Conservation (phyloP, 2,797 vertebrate species). For the Melanotaenia pygmaea region DNA sequence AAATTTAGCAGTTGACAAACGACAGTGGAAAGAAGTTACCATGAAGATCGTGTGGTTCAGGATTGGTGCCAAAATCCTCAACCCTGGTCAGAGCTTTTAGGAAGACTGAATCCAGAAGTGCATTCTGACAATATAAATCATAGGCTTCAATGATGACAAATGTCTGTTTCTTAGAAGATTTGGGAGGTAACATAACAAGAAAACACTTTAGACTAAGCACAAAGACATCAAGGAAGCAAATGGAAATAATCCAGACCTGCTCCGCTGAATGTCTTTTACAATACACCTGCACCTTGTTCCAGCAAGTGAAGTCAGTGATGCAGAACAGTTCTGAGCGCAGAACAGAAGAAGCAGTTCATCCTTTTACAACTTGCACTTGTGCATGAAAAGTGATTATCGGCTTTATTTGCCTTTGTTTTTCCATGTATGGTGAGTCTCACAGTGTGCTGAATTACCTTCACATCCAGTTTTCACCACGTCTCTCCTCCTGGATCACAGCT, state of each 20-base stretch:
- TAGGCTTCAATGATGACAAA: constrained; percentile 39
- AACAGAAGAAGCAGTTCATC: no score
- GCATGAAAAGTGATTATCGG: no score
- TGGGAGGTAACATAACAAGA: constrained; percentile 1
- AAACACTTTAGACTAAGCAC: constrained; percentile 2
- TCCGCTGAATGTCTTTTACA: constrained; percentile 29
- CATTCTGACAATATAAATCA: constrained; percentile 9
- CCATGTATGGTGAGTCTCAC: neutral
- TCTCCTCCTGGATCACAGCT: constrained; percentile 29
- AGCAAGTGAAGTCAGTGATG: constrained; percentile 31
- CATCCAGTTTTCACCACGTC: constrained; percentile 48
- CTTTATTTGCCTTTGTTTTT: neutral
- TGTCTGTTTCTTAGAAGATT: constrained; percentile 12
- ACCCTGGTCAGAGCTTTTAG: constrained; percentile 22
- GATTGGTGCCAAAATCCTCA: constrained; percentile 1
- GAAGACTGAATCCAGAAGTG: constrained; percentile 53
- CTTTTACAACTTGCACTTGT: no score
- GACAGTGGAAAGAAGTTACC: constrained; percentile 5
- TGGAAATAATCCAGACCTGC: constrained; percentile 21
- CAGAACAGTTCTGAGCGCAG: constrained; percentile 17
- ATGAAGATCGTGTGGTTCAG: neutral
- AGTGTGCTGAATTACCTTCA: constrained; percentile 56
- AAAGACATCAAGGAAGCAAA: constrained; percentile 7
- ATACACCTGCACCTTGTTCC: neutral
- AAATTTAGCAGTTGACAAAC: neutral